These are phyloP conservation scores for Lycodopsis pacificus DNA, from an alignment of 2,797 vertebrate genomes.

Conservation along the genomic window DNA sequence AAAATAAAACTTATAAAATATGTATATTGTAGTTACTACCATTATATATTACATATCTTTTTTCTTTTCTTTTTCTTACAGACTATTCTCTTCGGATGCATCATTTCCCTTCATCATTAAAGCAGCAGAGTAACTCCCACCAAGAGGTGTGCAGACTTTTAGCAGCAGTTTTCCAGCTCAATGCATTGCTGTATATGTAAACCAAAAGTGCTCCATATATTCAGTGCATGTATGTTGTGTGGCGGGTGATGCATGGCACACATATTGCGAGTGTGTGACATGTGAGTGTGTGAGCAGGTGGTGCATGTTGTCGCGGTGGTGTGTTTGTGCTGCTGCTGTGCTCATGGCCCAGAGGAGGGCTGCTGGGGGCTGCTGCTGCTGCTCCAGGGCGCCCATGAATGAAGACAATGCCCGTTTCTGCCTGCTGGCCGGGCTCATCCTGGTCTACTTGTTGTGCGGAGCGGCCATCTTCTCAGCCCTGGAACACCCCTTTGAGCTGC, in stretches of 20 bases:
- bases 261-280: conserved; percentile 42
- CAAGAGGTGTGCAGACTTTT: background rate
- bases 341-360: conserved; percentile 84
- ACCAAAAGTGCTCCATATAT: conserved; percentile 9
- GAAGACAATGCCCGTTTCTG: conserved; percentile 88
- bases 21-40: background rate
- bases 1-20: background rate
- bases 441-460: conserved; percentile 86
- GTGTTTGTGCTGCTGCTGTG: conserved; percentile 57
- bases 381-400: conserved; percentile 80
- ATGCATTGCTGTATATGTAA: conserved; percentile 6
- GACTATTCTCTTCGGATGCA: conserved; percentile 9
- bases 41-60: background rate
- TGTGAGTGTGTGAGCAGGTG: conserved; percentile 20
- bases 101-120: background rate
- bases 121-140: conserved; percentile 7
- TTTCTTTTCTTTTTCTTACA: conserved; percentile 18
- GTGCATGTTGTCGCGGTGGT: conserved; percentile 66
- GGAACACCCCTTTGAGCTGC: conserved; percentile 84
- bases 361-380: conserved; percentile 80
- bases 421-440: conserved; percentile 84
- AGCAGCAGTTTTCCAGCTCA: background rate
- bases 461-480: conserved; percentile 87
- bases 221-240: conserved; percentile 15
- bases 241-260: conserved; percentile 20